phyloP scores from a whole-genome alignment of 2,113 vertebrate species.

The Cryptomyrus ogoouensis region DNA sequence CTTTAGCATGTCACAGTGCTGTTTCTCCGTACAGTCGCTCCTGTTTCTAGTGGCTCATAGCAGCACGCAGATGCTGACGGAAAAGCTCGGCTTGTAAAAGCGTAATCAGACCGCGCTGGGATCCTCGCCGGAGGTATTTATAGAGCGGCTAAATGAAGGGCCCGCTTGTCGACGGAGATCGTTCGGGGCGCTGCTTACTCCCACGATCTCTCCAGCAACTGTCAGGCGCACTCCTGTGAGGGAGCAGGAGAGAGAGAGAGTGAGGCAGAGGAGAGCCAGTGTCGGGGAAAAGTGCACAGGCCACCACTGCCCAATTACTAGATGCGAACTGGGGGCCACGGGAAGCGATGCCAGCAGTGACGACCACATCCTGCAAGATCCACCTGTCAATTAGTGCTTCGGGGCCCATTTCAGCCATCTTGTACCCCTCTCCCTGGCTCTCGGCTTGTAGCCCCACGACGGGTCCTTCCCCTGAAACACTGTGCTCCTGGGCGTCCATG shows the following conservation, averaged over 20 bases:
- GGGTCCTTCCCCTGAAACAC: slow-evolving; percentile 27
- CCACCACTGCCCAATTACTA: slow-evolving; percentile 56
- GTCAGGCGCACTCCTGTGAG: slow-evolving; percentile 44
- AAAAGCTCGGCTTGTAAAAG: not conserved
- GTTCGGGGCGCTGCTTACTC: slow-evolving; percentile 20
- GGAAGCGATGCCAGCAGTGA: slow-evolving; percentile 23
- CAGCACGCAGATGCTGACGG: not conserved
- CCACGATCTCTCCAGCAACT: slow-evolving; percentile 44
- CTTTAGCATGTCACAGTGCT: not conserved
- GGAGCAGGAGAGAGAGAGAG: slow-evolving; percentile 21
- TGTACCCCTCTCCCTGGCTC: not conserved
- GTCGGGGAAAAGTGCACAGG: slow-evolving; percentile 33
- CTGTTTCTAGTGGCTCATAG: not conserved
- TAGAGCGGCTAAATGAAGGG: not conserved
- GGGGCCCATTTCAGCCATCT: slow-evolving; percentile 24
- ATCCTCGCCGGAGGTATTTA: not conserved
- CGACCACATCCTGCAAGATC: slow-evolving; percentile 28
- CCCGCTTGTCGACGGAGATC: slow-evolving; percentile 15
- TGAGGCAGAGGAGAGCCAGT: slow-evolving; percentile 39
- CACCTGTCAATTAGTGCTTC: slow-evolving; percentile 45
- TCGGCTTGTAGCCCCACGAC: not conserved
- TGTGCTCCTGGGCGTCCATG: not conserved
- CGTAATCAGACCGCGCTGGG: not conserved
- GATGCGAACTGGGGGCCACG: slow-evolving; percentile 38
- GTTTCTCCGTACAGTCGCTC: not conserved